A percentile compares a stretch with the other conserved stretches of the same genome.
Conservation (phyloP, 2,888 invertebrate genomes). For the Prionchulus punctatus region DNA sequence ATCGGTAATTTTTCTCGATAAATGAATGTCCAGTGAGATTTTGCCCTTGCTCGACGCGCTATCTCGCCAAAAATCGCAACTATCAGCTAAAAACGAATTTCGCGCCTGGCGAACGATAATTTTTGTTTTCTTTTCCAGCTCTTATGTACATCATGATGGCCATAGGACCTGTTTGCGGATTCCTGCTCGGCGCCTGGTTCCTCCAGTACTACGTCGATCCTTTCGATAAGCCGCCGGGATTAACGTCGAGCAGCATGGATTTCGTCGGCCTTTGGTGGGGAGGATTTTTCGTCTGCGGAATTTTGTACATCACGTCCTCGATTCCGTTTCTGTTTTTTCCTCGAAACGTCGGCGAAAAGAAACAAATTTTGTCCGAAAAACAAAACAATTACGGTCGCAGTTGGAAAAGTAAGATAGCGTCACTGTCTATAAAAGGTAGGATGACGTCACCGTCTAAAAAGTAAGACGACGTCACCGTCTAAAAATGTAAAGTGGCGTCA, state of each 20-base stretch:
- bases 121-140: constrained; percentile 47
- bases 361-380: neutral
- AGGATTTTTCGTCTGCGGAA: constrained; percentile 75
- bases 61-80: too few species aligned
- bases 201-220: constrained; percentile 61
- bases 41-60: too few species aligned
- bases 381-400: neutral
- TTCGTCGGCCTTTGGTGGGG: constrained; percentile 36
- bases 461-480: too few species aligned
- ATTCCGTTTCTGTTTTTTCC: constrained; percentile 85
- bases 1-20: constrained; percentile 57
- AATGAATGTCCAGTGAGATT: too few species aligned
- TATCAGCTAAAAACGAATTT: too few species aligned
- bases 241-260: neutral
- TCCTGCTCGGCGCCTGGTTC: constrained; percentile 73
- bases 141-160: constrained; percentile 94
- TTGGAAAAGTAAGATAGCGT: neutral
- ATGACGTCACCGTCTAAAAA: too few species aligned
- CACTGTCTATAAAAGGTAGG: too few species aligned
- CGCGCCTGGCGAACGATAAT: too few species aligned
- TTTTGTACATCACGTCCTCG: constrained; percentile 63
- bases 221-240: neutral
- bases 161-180: constrained; percentile 83
- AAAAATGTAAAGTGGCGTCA: too few species aligned
- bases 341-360: constrained; percentile 3